phyloP scores from a whole-genome alignment of 2,113 vertebrate genomes.

The Zootoca vivipara region DNA sequence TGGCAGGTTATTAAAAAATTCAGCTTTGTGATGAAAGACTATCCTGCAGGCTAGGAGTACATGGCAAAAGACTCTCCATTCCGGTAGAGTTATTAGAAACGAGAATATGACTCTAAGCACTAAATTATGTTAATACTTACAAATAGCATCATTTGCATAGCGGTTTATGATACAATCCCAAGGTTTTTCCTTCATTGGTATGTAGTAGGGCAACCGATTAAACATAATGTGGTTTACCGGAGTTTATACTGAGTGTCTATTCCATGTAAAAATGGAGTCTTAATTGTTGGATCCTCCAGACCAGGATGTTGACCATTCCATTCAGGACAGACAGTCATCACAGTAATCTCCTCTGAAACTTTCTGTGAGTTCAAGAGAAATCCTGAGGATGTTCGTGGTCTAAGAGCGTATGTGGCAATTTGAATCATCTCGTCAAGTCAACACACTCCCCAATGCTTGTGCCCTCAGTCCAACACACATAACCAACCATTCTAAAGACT shows the following conservation, averaged over 20 bases:
- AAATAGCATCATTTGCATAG: constrained; percentile 86
- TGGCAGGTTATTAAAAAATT: constrained; percentile 87
- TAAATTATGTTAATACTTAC: constrained; percentile 88
- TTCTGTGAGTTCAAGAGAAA: not conserved
- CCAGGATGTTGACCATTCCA: no score
- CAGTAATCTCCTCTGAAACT: not conserved
- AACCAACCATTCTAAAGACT: not conserved
- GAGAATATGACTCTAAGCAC: constrained; percentile 85
- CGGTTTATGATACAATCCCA: constrained; percentile 73
- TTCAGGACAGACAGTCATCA: not conserved
- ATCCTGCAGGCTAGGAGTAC: constrained; percentile 84
- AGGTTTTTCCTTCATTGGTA: constrained; percentile 71
- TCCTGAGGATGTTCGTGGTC: not conserved
- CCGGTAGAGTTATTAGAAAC: constrained; percentile 82
- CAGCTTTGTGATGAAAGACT: constrained; percentile 86
- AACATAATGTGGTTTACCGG: constrained; percentile 63
- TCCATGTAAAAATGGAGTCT: constrained; percentile 40
- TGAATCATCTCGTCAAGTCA: not conserved
- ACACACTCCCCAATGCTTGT: not conserved
- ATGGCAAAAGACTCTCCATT: constrained; percentile 79
- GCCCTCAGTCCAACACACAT: not conserved
- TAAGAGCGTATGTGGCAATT: not conserved
- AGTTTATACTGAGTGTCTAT: constrained; percentile 53
- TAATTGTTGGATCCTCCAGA: not conserved
- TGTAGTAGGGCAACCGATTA: constrained; percentile 74